phyloP scores from a whole-genome alignment of 2,113 vertebrate genomes.

The Centropus bengalensis region DNA sequence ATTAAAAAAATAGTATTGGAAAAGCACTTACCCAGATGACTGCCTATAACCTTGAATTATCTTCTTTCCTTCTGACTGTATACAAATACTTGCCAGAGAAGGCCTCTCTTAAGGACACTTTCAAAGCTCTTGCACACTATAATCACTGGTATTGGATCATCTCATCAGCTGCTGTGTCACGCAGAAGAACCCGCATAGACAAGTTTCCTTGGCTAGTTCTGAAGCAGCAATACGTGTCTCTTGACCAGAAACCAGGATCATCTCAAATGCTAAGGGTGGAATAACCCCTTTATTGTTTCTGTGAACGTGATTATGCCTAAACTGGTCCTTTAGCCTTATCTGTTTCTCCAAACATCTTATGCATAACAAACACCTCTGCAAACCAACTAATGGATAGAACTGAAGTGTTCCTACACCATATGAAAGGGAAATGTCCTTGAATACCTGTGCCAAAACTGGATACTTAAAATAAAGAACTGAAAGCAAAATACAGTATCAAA shows the following conservation, averaged over 20 bases:
- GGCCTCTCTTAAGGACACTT: conserved; percentile 20
- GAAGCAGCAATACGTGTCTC: neutral
- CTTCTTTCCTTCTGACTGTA: neutral
- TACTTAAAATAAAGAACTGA: neutral
- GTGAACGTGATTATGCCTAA: neutral
- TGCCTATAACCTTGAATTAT: conserved; percentile 37
- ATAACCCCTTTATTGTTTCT: neutral
- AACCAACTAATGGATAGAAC: neutral
- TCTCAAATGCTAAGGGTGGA: neutral
- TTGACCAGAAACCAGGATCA: neutral
- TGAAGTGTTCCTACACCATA: neutral
- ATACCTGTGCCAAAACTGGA: neutral
- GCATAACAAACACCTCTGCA: neutral
- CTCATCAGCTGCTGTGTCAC: neutral
- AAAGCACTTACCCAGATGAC: neutral
- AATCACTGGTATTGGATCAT: neutral
- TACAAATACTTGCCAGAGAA: conserved; percentile 18
- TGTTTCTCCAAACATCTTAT: neutral
- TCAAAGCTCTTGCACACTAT: neutral
- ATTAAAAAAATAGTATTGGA: neutral
- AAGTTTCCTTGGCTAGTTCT: neutral
- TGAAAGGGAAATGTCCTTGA: neutral
- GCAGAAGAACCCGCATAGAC: neutral
- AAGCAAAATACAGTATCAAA: neutral
- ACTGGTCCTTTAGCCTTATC: neutral